Base-by-base conservation (phyloP, 2,113 vertebrate genomes). In the Oceanodroma tethys region DNA sequence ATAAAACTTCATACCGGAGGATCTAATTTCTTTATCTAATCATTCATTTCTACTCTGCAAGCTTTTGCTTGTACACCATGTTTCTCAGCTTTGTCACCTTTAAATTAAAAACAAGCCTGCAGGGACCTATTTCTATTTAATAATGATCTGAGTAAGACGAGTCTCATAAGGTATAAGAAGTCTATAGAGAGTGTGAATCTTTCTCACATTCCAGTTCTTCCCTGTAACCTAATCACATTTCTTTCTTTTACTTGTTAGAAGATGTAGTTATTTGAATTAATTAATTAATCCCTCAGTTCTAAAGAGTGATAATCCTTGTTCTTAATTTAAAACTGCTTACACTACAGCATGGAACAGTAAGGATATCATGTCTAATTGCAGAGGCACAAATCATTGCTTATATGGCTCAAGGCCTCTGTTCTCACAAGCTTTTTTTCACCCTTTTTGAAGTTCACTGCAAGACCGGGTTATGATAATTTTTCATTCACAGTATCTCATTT, bases 241-340 rank as follows among this genome's bases (percentile, higher is more conserved):
- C 50, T 21, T 62, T 81, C 70, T 80, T 78, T 83, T 68, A 90
- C 66, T 90, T 88, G 60, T 91, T 93, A 94, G 63, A 62, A n/a
- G 16, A 17, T 85, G n/a, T 65, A 78, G 25, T 72, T 67, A 86
- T 94, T 91, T 93, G 74, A 89, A 93, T 60, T 27, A 86, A 93
- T 81, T 62, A 88, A 86, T 90, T 65, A 30, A 66, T 55, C 62
- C 16, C 59, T 83, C 56, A 75, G 73, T 96, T 93, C 71, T 86
- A 92, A 93, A 92, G 73, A 88, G 18, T 30, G 71, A 50, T 86
- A 85, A 93, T 86, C 42, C 48, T 8, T 19, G 42, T 68, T 92
- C 53, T 74, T 85, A 76, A 79, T 97, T 95, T 93, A 95, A 95
- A 96, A 91, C 29, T 75, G 48, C 18, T 90, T 93, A 71, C 42